Base-by-base conservation (phyloP, 2,888 invertebrate species). In the Scaptomyza polygonia region DNA sequence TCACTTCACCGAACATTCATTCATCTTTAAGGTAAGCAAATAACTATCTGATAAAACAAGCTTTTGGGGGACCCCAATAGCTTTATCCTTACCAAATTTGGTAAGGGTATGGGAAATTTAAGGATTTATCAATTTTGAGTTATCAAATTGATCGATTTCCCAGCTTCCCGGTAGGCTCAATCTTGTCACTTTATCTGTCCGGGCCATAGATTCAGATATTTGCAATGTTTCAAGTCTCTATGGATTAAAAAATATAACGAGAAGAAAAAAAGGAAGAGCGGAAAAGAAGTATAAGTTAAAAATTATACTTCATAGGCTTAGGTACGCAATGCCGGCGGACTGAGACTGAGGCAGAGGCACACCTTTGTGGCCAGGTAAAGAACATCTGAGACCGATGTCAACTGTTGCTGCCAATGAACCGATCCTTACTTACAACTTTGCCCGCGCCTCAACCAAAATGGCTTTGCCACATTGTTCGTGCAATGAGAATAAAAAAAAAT, bases 361-460 rank as follows among this genome's bases (percentile, higher is more conserved):
- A 58, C 62, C 72, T n/a, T n/a, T 72, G 63, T 29, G 68, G 44
- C 32, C 73, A 67, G 73, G 68, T 72, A 67, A 29, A 52, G 16
- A 21, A n/a, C 16, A 25, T n/a, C 21, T 3, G n/a, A 25, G 34
- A 51, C 64, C 66, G 29, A 49, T 45, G 39, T 52, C 64, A 52
- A 58, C 16, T 55, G 53, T n/a, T 32, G 11, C 36, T 36, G 49
- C 47, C 36, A 30, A 21, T 18, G 32, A 6, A 18, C 27, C 39
- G 47, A 51, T 25, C 67, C 43, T 34, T 67, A 53, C 36, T 14
- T 36, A 36, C 14, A 3, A 14, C 47, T 21, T 30, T 66, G 56
- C 25, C 49, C 36, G 21, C 48, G 56, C 56, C 47, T 27, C 34
- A 49, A 32, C 21, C 48, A 16, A 14, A 49, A 25, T 9, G n/a